These are phyloP conservation scores for Herminia tarsipennalis DNA, from an alignment of 2,888 invertebrate genomes.

Conservation along the genomic window DNA sequence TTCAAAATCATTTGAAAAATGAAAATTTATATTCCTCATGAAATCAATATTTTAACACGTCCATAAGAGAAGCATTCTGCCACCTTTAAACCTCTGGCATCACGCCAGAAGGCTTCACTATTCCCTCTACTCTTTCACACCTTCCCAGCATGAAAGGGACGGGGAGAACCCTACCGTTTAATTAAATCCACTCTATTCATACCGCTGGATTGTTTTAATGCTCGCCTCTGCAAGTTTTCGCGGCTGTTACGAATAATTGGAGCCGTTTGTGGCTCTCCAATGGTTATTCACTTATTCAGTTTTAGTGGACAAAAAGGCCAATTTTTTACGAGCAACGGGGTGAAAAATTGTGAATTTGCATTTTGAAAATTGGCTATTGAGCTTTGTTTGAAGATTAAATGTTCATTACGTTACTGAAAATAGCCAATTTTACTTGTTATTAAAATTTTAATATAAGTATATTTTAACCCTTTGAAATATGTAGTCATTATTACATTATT, in stretches of 20 bases:
- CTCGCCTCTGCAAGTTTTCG: conserved; percentile 12
- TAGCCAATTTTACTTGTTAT: too few relatives aligned
- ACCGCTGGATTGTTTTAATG: conserved; percentile 55
- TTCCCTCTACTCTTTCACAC: background rate
- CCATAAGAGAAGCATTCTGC: background rate
- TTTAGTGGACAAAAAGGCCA: conserved; percentile 30
- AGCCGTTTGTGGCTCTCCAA: conserved; percentile 41
- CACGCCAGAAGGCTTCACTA: background rate
- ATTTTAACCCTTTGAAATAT: too few relatives aligned
- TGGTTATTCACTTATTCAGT: conserved; percentile 38
- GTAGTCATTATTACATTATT: too few relatives aligned
- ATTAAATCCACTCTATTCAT: conserved; percentile 66
- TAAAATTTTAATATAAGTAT: too few relatives aligned
- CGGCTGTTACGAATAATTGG: conserved; percentile 38
- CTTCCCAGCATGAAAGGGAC: background rate
- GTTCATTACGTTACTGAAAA: background rate
- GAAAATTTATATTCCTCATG: too few relatives aligned
- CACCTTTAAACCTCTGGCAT: background rate
- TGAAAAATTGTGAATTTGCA: conserved; percentile 19
- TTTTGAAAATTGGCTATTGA: conserved; percentile 17
- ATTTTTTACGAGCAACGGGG: conserved; percentile 20
- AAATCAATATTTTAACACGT: background rate
- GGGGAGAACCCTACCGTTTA: conserved; percentile 18
- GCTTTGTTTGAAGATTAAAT: conserved; percentile 9
- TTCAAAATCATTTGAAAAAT: too few relatives aligned